Conservation (phyloP, 2,888 invertebrate genomes). For the Lagria hirta region DNA sequence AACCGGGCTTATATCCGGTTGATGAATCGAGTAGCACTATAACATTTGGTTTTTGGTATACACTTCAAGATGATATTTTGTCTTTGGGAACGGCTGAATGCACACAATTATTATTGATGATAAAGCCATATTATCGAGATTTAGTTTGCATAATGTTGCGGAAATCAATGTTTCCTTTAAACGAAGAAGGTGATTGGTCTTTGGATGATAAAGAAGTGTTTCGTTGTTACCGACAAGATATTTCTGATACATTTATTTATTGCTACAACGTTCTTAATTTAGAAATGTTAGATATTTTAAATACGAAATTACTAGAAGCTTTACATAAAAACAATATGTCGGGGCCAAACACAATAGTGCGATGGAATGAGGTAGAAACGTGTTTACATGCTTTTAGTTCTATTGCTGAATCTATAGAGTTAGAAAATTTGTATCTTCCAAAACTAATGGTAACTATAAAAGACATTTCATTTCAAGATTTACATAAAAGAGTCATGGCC, state of each 20-base stretch:
- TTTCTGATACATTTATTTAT: slow-evolving; percentile 64
- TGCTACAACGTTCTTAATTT: slow-evolving; percentile 81
- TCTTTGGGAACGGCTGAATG: slow-evolving; percentile 55
- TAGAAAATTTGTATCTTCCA: slow-evolving; percentile 59
- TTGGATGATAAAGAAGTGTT: slow-evolving; percentile 83
- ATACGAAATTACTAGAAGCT: slow-evolving; percentile 62
- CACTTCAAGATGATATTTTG: slow-evolving; percentile 75
- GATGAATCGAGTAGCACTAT: slow-evolving; percentile 86
- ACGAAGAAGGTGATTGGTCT: slow-evolving; percentile 59
- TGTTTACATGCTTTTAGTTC: slow-evolving; percentile 68
- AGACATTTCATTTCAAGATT: slow-evolving; percentile 63
- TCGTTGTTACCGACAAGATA: slow-evolving; percentile 62
- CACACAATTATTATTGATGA: slow-evolving; percentile 57
- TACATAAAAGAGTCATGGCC: slow-evolving; percentile 64
- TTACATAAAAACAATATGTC: slow-evolving; percentile 53
- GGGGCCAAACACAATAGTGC: slow-evolving; percentile 39
- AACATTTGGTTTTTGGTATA: slow-evolving; percentile 90
- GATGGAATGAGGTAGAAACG: slow-evolving; percentile 66
- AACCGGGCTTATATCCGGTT: slow-evolving; percentile 81
- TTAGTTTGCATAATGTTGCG: slow-evolving; percentile 73
- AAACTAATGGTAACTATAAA: slow-evolving; percentile 64
- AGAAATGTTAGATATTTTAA: slow-evolving; percentile 70
- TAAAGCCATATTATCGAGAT: slow-evolving; percentile 78
- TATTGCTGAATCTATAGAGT: slow-evolving; percentile 63
- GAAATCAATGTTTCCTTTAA: slow-evolving; percentile 75